phyloP scores from a whole-genome alignment of 2,888 invertebrate species.

The Melanostoma mellinum region DNA sequence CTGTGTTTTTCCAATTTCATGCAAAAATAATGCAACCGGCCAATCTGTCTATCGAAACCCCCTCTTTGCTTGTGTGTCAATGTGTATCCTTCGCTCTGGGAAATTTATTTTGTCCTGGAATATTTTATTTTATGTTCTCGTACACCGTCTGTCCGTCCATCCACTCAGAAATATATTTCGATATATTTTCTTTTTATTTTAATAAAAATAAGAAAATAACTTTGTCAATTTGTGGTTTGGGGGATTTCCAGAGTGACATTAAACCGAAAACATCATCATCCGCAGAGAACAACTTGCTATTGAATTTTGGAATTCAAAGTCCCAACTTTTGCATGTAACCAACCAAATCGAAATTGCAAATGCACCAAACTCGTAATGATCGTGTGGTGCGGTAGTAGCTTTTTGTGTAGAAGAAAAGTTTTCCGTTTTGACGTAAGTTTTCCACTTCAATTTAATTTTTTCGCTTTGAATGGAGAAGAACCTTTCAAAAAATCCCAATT shows the following conservation, averaged over 20 bases:
- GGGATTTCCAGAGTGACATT: slow-evolving; percentile 29
- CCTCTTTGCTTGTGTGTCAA: slow-evolving; percentile 8
- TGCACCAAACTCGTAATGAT: slow-evolving; percentile 40
- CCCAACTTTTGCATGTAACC: slow-evolving; percentile 35
- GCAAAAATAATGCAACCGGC: slow-evolving; percentile 56
- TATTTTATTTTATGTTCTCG: slow-evolving; percentile 14
- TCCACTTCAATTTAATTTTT: neutral
- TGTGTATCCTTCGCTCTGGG: slow-evolving; percentile 56
- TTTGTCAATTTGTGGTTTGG: slow-evolving; percentile 42
- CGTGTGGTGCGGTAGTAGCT: slow-evolving; percentile 9
- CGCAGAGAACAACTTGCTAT: slow-evolving; percentile 16
- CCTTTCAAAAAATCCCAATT: slow-evolving; percentile 44
- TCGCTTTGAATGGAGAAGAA: neutral
- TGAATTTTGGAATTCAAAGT: slow-evolving; percentile 28
- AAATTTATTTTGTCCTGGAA: slow-evolving; percentile 38
- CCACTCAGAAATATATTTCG: slow-evolving; percentile 10
- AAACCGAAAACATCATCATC: slow-evolving; percentile 12
- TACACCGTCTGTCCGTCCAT: slow-evolving; percentile 1
- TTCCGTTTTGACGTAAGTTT: slow-evolving; percentile 45
- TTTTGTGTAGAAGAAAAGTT: slow-evolving; percentile 10
- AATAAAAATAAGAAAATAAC: slow-evolving; percentile 25
- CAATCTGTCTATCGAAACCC: slow-evolving; percentile 23
- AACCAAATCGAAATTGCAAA: slow-evolving; percentile 54
- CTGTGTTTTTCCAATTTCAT: slow-evolving; percentile 30
- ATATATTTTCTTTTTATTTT: neutral